Conservation (phyloP, 2,113 vertebrate species). For the Petrocephalus microphthalmus region DNA sequence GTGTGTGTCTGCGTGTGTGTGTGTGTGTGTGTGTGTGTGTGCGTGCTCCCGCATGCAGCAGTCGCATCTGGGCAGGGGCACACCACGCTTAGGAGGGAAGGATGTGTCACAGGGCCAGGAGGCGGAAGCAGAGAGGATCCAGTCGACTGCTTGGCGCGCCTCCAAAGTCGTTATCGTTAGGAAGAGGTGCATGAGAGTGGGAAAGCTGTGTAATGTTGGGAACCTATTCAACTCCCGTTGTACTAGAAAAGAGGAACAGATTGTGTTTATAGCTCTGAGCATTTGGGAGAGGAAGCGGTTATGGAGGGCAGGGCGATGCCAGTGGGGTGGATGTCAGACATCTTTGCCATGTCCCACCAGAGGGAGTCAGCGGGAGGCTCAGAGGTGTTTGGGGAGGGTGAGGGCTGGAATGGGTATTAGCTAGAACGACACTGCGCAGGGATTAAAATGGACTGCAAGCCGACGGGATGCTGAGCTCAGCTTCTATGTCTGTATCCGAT, state of each 20-base stretch:
- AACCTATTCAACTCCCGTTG: constrained; percentile 57
- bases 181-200: constrained; percentile 49
- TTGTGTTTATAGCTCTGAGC: constrained; percentile 27
- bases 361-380: not conserved
- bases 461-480: not conserved
- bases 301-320: not conserved
- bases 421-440: not conserved
- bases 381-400: not conserved
- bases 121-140: constrained; percentile 38
- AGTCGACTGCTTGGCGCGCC: constrained; percentile 42
- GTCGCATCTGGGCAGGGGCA: constrained; percentile 50
- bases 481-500: not conserved
- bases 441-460: not conserved
- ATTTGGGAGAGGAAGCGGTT: not conserved
- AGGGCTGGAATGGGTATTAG: not conserved
- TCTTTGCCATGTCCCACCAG: not conserved
- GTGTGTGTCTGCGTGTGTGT: constrained; percentile 6
- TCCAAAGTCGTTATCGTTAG: constrained; percentile 56
- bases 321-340: not conserved
- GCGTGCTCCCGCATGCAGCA: constrained; percentile 26
- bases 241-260: constrained; percentile 43
- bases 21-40: constrained; percentile 20
- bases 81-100: constrained; percentile 33
- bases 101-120: constrained; percentile 48
- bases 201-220: constrained; percentile 54